Base-by-base conservation (phyloP, 2,888 invertebrate species). In the Lasius fuliginosus region DNA sequence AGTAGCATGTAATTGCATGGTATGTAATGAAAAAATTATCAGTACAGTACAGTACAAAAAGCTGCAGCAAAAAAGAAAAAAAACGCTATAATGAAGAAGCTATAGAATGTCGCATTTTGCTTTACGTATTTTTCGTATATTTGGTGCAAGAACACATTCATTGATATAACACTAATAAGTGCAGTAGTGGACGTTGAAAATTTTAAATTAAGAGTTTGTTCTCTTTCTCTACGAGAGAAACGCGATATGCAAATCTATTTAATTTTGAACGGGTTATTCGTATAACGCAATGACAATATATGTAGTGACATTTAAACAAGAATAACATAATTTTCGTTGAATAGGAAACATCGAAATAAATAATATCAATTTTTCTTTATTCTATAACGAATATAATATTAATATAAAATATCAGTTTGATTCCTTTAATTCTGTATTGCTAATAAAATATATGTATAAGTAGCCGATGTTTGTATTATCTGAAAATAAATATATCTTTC, bases 391-490 rank as follows among this genome's bases (percentile, higher is more conserved):
- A 46, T 49, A 4, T 49, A 46, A 15, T 40, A 40, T 8, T 40
- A 1, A 6, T 40, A 40, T 15, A 46, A 36, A 36, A 36, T 36
- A 3, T 36, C 33, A 36, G 33, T 36, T 46, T 46, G 15, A 46
- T 46, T 46, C 3, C 12, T 36, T 36, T 36, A 36, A 36, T 46
- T 12, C 12, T 12, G 36, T 12, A 46, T 12, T 36, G 53, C 36
- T 1, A 71, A 15, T 9, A 71, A 56, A 56, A 56, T 40, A 11
- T 42, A 46, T 53, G 33, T 69, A 30, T 69, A 69, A 15, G 46
- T 30, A 56, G 71, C 71, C 15, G 71, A 71, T 12, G 71, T 71
- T 58, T 71, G 56, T 71, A 71, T 8, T 36, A 71, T 23, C 71
- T 71, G 36, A 56, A 71, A 71, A 46, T 46, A 46, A 46, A 15